Evolutionary conservation across 2,113 vertebrate genomes (phyloP).

Genomic region (Alligator mississippiensis): DNA sequence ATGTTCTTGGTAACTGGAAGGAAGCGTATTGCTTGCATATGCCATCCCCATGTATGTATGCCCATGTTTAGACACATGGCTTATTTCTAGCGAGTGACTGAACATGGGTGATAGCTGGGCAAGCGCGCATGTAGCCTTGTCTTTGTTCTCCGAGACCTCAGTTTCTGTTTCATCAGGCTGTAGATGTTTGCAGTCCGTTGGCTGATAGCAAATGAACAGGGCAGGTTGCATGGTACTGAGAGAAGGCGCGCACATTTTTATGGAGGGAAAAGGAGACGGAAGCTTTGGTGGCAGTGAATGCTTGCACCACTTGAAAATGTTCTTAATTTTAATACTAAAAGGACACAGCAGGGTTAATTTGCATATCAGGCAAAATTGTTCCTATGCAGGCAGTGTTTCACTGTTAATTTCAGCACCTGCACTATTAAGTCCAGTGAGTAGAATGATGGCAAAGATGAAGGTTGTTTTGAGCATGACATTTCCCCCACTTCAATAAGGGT

Average conservation of each 20-base stretch:
- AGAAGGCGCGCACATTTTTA: fast-evolving
- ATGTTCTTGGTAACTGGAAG: not conserved
- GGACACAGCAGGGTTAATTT: fast-evolving
- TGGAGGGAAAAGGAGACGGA: not conserved
- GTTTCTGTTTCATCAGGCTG: not conserved
- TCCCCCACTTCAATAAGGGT: fast-evolving
- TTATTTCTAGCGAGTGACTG: not conserved
- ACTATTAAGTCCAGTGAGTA: not conserved
- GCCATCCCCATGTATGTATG: fast-evolving
- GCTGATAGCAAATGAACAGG: not conserved
- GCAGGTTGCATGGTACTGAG: not conserved
- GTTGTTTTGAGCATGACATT: fast-evolving
- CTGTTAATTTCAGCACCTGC: not conserved
- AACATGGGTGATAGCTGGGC: not conserved
- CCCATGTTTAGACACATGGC: not conserved
- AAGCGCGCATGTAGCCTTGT: not conserved
- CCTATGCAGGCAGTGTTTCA: too few relatives aligned
- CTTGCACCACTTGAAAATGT: fast-evolving
- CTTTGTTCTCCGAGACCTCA: not conserved
- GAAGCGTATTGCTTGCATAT: fast-evolving
- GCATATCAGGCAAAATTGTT: fast-evolving
- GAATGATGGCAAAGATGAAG: fast-evolving
- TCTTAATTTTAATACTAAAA: not conserved
- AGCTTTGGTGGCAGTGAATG: not conserved
- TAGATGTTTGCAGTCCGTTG: not conserved